Evolutionary conservation across 1,140 invertebrate genomes (phyloP).

Genomic region (Penaeus vannamei): DNA sequence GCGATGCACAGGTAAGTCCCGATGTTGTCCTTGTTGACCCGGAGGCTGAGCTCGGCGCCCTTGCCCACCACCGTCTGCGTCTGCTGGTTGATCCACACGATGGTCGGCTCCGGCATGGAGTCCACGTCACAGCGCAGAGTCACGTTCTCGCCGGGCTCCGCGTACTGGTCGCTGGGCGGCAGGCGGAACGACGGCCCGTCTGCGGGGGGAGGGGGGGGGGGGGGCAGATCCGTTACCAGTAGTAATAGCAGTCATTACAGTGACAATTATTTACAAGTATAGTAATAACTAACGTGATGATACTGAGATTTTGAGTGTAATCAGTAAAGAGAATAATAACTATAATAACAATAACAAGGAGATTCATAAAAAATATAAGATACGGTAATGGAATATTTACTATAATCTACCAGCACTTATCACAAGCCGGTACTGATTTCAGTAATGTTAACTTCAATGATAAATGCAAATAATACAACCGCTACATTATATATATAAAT

Average conservation of each 20-base stretch:
- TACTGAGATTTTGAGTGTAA: too few relatives aligned
- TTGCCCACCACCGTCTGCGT: constrained; percentile 63
- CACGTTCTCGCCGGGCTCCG: constrained; percentile 71
- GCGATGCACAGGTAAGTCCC: constrained; percentile 92
- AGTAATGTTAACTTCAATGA: too few relatives aligned
- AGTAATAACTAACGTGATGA: too few relatives aligned
- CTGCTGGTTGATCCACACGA: constrained; percentile 71
- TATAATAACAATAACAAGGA: too few relatives aligned
- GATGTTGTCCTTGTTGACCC: constrained; percentile 81
- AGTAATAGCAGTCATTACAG: too few relatives aligned
- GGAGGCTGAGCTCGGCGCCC: constrained; percentile 69
- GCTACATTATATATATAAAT: not conserved
- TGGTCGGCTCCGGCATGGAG: constrained; percentile 73
- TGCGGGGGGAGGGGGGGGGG: constrained; percentile 51
- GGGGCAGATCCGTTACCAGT: too few relatives aligned
- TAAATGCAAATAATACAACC: not conserved
- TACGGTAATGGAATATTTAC: too few relatives aligned
- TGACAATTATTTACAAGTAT: too few relatives aligned
- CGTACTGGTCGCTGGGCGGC: constrained; percentile 71
- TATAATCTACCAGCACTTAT: too few relatives aligned
- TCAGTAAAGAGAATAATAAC: too few relatives aligned
- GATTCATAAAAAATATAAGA: too few relatives aligned
- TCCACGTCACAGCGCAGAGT: constrained; percentile 73
- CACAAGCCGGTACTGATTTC: too few relatives aligned
- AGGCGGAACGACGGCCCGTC: constrained; percentile 73